phyloP scores from a whole-genome alignment of 2,113 vertebrate genomes.

The Cyanoderma ruficeps region DNA sequence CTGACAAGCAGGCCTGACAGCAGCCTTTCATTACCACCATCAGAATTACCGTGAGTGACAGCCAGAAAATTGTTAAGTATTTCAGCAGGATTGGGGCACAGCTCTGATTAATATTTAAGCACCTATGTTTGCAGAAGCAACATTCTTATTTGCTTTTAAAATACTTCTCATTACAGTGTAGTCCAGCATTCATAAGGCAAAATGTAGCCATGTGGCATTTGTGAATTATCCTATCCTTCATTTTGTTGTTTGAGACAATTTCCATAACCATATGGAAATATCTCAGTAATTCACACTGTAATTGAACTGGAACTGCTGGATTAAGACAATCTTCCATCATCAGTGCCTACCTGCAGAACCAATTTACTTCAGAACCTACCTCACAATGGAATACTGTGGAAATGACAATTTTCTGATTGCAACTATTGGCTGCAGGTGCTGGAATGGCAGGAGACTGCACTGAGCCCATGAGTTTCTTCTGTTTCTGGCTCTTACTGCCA shows the following conservation, averaged over 20 bases:
- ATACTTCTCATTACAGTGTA: neutral
- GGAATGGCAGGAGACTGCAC: neutral
- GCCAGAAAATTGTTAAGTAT: constrained; percentile 18
- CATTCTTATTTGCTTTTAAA: constrained; percentile 45
- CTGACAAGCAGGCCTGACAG: neutral
- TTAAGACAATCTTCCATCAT: constrained; percentile 6
- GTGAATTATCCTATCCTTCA: neutral
- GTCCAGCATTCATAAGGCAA: neutral
- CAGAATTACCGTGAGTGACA: constrained; percentile 41
- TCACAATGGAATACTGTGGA: neutral
- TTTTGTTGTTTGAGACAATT: neutral
- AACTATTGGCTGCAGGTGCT: neutral
- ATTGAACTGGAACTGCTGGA: constrained; percentile 11
- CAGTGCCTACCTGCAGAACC: neutral
- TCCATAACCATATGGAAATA: neutral
- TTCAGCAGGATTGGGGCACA: neutral
- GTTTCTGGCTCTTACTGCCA: neutral
- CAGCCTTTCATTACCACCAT: constrained; percentile 13
- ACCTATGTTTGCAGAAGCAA: constrained; percentile 22
- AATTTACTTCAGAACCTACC: constrained; percentile 4
- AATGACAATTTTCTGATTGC: neutral
- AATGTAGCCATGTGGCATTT: neutral
- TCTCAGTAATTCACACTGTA: neutral
- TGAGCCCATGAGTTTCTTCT: neutral
- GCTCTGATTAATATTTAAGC: constrained; percentile 59